Conservation (phyloP, 1,140 invertebrate genomes). For the Harpegnathos saltator region DNA sequence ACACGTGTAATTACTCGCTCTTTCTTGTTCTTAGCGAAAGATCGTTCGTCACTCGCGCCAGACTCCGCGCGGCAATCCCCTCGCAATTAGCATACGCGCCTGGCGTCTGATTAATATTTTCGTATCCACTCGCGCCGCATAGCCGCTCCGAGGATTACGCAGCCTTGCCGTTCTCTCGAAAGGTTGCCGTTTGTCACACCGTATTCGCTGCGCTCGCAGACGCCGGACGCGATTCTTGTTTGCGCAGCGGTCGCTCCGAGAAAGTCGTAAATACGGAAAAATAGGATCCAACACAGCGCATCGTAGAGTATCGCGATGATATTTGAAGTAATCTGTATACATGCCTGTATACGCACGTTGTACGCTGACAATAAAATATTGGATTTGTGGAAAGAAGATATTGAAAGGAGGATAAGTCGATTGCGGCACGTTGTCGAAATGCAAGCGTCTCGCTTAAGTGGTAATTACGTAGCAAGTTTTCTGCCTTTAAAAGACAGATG, state of each 20-base stretch:
- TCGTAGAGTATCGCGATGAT: slow-evolving; percentile 13
- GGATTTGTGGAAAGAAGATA: too few relatives aligned
- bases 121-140: neutral
- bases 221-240: slow-evolving; percentile 26
- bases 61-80: slow-evolving; percentile 11
- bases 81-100: slow-evolving; percentile 34
- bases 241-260: neutral
- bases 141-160: slow-evolving; percentile 39
- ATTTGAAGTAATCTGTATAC: neutral
- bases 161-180: slow-evolving; percentile 56
- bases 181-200: slow-evolving; percentile 46
- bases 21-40: slow-evolving; percentile 10
- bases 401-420: too few relatives aligned
- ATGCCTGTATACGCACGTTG: neutral
- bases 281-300: slow-evolving; percentile 11
- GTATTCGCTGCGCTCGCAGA: slow-evolving; percentile 13
- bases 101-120: slow-evolving; percentile 62
- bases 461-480: too few relatives aligned
- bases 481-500: too few relatives aligned
- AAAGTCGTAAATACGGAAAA: slow-evolving; percentile 42
- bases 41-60: slow-evolving; percentile 12
- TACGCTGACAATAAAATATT: too few relatives aligned
- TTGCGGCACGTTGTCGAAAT: too few relatives aligned
- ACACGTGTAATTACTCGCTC: neutral
- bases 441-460: too few relatives aligned